Evolutionary conservation across 2,888 invertebrate genomes (phyloP), one percentile per base, ranked within the genome.

Genomic region (Bugula neritina): DNA sequence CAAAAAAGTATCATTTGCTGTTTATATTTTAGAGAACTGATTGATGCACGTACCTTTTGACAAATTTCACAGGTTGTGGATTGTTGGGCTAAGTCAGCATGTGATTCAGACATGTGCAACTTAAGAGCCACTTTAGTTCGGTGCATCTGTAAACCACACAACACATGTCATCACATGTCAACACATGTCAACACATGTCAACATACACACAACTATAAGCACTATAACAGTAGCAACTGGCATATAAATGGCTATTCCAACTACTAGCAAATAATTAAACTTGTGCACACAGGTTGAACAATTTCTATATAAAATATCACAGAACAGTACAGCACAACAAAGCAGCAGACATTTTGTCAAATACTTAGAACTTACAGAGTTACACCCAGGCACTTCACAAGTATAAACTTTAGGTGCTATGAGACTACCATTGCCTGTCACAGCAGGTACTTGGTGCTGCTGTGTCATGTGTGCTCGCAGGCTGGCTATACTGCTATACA

Each of bases 381-480:
- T 34, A 31, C 63, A 63, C 31, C 31, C 34, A 34, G 63, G 63
- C 27, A 34, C 63, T 13, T 25, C 25, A 34, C 63, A 63, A 5
- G 63, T 10, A 31, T 63, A 63, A 34, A 63, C 63, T 29, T 31
- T 21, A 13, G 63, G 63, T 3, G 31, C 5, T 1, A 25, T 13
- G 27, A 31, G 2, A 34, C 63, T n/a, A n/a, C n/a, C n/a, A n/a
- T n/a, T n/a, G n/a, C n/a, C n/a, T n/a, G n/a, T n/a, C 3, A 31
- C 63, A 43, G 43, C 43, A 13, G 27, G 63, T 13, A 31, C 10
- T 31, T 27, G 29, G 31, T 63, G 63, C 29, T 35, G 43, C 25
- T 54, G 35, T 27, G n/a, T 54, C 43, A 70, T n/a, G 52, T 70
- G 70, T 5, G 1, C 13, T 29, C 70, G 21, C 52, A 70, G 52